These are phyloP conservation scores for Phyllotreta cruciferae DNA, from an alignment of 2,888 invertebrate species.

Conservation along the genomic window DNA sequence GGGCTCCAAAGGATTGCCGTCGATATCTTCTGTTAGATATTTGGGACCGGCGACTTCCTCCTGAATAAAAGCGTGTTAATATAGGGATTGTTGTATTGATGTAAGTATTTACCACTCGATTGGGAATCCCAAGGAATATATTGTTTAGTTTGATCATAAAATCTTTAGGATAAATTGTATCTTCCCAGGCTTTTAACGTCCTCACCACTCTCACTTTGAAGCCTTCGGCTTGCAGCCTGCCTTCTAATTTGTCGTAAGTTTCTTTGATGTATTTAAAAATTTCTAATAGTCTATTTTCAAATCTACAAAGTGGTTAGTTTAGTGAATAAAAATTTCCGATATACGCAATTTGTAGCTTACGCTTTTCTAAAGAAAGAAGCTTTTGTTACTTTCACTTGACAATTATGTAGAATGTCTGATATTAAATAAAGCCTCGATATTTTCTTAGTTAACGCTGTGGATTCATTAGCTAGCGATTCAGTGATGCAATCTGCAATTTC, in stretches of 20 bases:
- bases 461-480: slow-evolving; percentile 80
- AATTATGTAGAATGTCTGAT: slow-evolving; percentile 96
- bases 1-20: slow-evolving; percentile 70
- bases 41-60: slow-evolving; percentile 37
- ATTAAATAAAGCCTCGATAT: slow-evolving; percentile 93
- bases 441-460: slow-evolving; percentile 85
- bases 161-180: slow-evolving; percentile 96
- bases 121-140: slow-evolving; percentile 83
- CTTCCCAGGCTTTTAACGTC: slow-evolving; percentile 96
- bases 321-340: neutral
- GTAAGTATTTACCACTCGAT: slow-evolving; percentile 43
- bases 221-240: slow-evolving; percentile 92
- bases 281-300: slow-evolving; percentile 80
- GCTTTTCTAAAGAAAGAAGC: slow-evolving; percentile 91
- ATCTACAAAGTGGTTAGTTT: slow-evolving; percentile 62
- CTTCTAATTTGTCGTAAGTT: slow-evolving; percentile 78
- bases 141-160: slow-evolving; percentile 88
- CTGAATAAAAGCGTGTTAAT: slow-evolving; percentile 20
- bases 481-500: slow-evolving; percentile 93
- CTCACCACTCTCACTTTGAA: slow-evolving; percentile 90
- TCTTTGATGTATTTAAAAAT: slow-evolving; percentile 79
- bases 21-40: slow-evolving; percentile 62
- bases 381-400: slow-evolving; percentile 94
- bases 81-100: neutral
- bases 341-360: slow-evolving; percentile 62